These are phyloP conservation scores for Coelinius sp. DNA, from an alignment of 2,888 invertebrate species.

Conservation along the genomic window DNA sequence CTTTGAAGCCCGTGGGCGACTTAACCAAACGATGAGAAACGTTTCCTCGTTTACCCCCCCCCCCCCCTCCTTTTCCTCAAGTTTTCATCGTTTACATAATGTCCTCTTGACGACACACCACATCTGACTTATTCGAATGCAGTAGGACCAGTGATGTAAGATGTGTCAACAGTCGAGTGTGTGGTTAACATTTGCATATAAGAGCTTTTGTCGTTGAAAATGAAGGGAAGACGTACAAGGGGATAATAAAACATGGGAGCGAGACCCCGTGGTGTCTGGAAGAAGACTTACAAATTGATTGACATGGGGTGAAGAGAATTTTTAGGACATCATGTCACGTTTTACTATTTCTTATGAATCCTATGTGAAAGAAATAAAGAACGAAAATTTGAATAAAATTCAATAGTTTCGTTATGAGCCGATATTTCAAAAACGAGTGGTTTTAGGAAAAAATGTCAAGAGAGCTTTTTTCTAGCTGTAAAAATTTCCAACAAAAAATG, in stretches of 20 bases:
- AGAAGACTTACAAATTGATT: slow-evolving; percentile 69
- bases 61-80: not conserved
- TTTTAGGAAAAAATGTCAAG: too few relatives aligned
- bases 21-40: slow-evolving; percentile 48
- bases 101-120: slow-evolving; percentile 18
- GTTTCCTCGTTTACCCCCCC: slow-evolving; percentile 41
- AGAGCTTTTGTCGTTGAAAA: slow-evolving; percentile 25
- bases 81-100: slow-evolving; percentile 35
- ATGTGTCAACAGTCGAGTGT: slow-evolving; percentile 3
- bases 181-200: slow-evolving; percentile 30
- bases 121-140: slow-evolving; percentile 14
- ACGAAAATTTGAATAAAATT: not conserved
- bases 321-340: slow-evolving; percentile 31
- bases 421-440: too few relatives aligned
- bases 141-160: not conserved
- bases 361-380: not conserved
- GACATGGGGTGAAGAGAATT: slow-evolving; percentile 45
- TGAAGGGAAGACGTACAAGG: slow-evolving; percentile 16
- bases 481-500: too few relatives aligned
- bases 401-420: too few relatives aligned
- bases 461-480: too few relatives aligned
- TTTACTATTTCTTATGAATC: not conserved
- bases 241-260: slow-evolving; percentile 30
- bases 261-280: slow-evolving; percentile 24
- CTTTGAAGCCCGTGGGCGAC: slow-evolving; percentile 46